Evolutionary conservation across 2,113 vertebrate genomes (phyloP), one percentile per base, ranked within the genome.

Genomic region (Mesembrinibis cayennensis): DNA sequence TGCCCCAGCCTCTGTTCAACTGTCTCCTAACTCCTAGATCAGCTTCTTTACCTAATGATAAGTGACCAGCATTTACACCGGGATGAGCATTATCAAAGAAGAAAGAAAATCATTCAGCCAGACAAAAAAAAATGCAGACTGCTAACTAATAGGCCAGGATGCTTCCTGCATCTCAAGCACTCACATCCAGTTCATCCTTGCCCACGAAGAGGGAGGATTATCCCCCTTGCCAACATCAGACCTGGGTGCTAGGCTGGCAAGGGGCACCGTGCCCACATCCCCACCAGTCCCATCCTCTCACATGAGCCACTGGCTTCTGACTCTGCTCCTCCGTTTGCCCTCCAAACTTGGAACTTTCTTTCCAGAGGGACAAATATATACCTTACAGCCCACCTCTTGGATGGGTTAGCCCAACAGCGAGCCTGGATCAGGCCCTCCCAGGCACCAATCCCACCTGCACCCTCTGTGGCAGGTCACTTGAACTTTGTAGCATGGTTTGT

Each of bases 401-500:
- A 13, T 14, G 44, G 72, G 34, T 80, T 27, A 73, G 40, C 53
- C 30, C 55, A 63, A 17, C 0, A 0, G 5, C 13, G 58, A 85
- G 50, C 56, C 69, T 53, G 49, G 69, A 16, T 36, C 47, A 34
- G 63, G 36, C 55, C 42, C 34, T 36, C 4, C 36, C 42, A 26
- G 25, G 47, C 34, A 74, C 44, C 52, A 40, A 25, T 26, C 58
- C 61, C 67, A 72, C 45, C 80, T 42, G 40, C 42, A 66, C 17
- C 20, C 20, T 44, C 62, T 14, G 20, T 44, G 58, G 22, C 50
- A 58, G 50, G 63, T 63, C 71, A 47, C 74, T 50, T 55, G 30
- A 53, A 44, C 32, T 22, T 47, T 1, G 3, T 1, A 56, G 45
- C 0, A 0, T 5, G 4, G 29, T 7, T 82, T 3, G 7, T 36